Evolutionary conservation across 2,888 invertebrate species (phyloP).

Genomic region (Phlogophora meticulosa): DNA sequence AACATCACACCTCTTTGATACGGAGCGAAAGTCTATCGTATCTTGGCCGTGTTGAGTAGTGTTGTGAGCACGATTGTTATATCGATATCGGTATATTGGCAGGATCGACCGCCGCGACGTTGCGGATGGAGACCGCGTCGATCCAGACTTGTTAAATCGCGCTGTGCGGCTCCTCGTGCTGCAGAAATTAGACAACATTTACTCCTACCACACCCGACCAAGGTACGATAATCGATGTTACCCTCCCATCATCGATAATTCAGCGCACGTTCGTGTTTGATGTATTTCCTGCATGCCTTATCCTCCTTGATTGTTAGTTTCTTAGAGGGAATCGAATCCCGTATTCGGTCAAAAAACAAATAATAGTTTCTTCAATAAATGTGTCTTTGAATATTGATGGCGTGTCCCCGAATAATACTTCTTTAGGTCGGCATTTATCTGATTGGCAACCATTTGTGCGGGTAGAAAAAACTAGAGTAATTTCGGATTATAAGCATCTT

Average conservation of each 20-base stretch:
- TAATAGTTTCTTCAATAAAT: constrained; percentile 36
- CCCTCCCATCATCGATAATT: constrained; percentile 72
- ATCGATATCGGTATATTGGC: constrained; percentile 88
- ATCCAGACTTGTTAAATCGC: constrained; percentile 90
- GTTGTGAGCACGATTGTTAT: constrained; percentile 78
- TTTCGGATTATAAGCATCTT: constrained; percentile 25
- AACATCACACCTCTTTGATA: constrained; percentile 52
- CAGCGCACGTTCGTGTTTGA: constrained; percentile 72
- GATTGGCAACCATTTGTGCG: constrained; percentile 21
- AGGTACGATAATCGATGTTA: constrained; percentile 90
- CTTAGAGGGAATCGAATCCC: constrained; percentile 25
- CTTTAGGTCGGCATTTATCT: constrained; percentile 26
- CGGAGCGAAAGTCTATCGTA: constrained; percentile 72
- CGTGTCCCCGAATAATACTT: constrained; percentile 39
- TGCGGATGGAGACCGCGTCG: constrained; percentile 84
- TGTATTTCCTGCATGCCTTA: constrained; percentile 73
- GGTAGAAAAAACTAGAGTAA: constrained; percentile 15
- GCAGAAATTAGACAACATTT: constrained; percentile 91
- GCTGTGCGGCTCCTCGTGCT: constrained; percentile 91
- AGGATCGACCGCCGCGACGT: constrained; percentile 90
- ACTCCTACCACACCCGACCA: constrained; percentile 91
- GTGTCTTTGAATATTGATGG: constrained; percentile 47
- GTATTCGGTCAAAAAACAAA: constrained; percentile 29
- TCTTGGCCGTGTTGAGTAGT: constrained; percentile 82
- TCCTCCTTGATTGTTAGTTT: constrained; percentile 60